Percentiles rank a stretch among this genome's conserved stretches.
phyloP scores from a whole-genome alignment of 35 echinoderm and acorn worm genomes.

The Apostichopus californicus region DNA sequence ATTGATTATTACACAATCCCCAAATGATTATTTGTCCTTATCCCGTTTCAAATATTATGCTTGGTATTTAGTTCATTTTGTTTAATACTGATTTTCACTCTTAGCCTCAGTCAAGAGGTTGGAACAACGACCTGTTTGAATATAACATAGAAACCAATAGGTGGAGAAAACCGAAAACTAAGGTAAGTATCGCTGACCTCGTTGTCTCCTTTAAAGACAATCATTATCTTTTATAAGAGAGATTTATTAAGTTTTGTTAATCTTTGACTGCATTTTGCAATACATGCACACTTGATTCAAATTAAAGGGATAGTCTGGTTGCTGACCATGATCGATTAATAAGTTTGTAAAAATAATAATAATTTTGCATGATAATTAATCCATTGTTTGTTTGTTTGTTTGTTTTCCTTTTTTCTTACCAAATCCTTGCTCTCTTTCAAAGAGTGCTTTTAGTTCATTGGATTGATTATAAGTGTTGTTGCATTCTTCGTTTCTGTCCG shows the following conservation, averaged over 20 bases:
- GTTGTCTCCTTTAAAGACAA: background rate
- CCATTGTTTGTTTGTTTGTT: no score
- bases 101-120: conserved; percentile 44
- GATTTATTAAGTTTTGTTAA: no score
- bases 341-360: background rate
- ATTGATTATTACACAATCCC: no score
- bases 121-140: conserved; percentile 62
- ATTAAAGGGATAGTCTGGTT: no score
- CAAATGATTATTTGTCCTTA: no score
- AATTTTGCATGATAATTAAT: background rate
- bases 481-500: background rate
- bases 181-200: conserved; percentile 6
- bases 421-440: background rate
- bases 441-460: background rate
- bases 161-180: conserved; percentile 33
- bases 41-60: no score
- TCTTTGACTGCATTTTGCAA: no score
- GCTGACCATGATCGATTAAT: background rate
- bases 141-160: conserved; percentile 45
- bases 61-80: no score
- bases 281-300: no score
- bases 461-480: background rate
- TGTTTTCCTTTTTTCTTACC: background rate
- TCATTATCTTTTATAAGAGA: no score
- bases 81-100: background rate